Percentiles rank a stretch among this genome's conserved stretches.
These are phyloP conservation scores for Dendrophyllia cribrosa DNA, from an alignment of 64 coral and sea anemone genomes.

Conservation along the genomic window DNA sequence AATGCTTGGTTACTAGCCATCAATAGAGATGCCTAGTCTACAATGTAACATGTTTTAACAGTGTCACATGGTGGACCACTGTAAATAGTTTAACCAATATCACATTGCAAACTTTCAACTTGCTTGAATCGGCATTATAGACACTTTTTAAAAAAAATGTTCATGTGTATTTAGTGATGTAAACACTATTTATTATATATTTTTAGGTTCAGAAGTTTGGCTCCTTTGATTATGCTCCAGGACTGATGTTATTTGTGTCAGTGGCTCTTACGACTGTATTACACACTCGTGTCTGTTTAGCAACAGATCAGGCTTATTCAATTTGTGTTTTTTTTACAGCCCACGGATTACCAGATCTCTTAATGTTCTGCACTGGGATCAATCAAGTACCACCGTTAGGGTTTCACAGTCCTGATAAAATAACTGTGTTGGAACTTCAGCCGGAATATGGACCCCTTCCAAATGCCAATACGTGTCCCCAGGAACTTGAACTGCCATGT, in stretches of 20 bases:
- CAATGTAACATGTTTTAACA: too few relatives aligned
- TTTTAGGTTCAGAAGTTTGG: not conserved
- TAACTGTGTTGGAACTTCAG: conserved; percentile 65
- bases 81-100: too few relatives aligned
- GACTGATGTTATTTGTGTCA: too few relatives aligned
- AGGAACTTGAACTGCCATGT: conserved; percentile 46
- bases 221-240: conserved; percentile 12
- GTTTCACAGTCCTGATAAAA: conserved; percentile 66
- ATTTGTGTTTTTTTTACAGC: conserved; percentile 11
- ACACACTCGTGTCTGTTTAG: not conserved
- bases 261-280: too few relatives aligned
- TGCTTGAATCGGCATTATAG: too few relatives aligned
- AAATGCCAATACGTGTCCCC: conserved; percentile 70
- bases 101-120: too few relatives aligned
- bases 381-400: conserved; percentile 66
- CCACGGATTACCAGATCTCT: conserved; percentile 38
- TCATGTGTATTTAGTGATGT: not conserved
- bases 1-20: too few relatives aligned
- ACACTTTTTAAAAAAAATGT: too few relatives aligned
- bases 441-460: conserved; percentile 48
- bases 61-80: too few relatives aligned
- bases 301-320: conserved; percentile 21
- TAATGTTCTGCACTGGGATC: conserved; percentile 70
- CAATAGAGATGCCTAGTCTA: too few relatives aligned
- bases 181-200: conserved; percentile 3